A percentile compares a stretch with the other conserved stretches of the same genome.
These are phyloP conservation scores for Amazona ochrocephala DNA, from an alignment of 2,797 vertebrate genomes.

Conservation along the genomic window DNA sequence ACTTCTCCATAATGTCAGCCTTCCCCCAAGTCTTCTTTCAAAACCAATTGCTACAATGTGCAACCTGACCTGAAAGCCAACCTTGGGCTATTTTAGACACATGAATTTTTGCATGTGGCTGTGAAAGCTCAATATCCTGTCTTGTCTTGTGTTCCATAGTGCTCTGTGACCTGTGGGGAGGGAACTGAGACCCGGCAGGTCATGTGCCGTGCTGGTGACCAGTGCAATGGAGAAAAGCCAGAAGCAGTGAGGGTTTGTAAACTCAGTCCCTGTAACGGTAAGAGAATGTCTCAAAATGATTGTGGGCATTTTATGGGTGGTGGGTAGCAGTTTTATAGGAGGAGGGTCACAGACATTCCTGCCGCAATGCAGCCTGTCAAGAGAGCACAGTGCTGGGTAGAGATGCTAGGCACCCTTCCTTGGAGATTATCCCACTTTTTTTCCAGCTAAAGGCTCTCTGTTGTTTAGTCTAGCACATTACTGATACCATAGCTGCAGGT, in stretches of 20 bases:
- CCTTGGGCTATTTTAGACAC: not conserved
- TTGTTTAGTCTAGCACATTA: not conserved
- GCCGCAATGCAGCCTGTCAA: not conserved
- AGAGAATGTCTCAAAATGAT: not conserved
- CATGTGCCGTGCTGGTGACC: constrained; percentile 86
- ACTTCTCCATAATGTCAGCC: fast-evolving
- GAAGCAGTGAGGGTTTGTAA: constrained; percentile 82
- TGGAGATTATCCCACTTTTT: not conserved
- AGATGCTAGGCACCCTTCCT: not conserved
- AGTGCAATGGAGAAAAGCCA: constrained; percentile 87
- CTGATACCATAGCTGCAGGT: fast-evolving
- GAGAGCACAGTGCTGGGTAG: fast-evolving
- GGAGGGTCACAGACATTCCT: not conserved
- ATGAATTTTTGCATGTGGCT: fast-evolving
- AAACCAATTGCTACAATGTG: not conserved
- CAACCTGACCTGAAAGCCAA: not conserved
- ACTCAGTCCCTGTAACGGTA: constrained; percentile 87
- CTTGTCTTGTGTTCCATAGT: constrained; percentile 73
- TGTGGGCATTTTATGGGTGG: not conserved
- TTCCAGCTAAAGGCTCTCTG: not conserved
- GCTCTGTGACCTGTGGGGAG: constrained; percentile 93
- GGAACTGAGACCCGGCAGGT: constrained; percentile 87
- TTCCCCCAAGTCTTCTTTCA: not conserved
- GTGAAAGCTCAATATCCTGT: not conserved
- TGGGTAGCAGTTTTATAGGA: not conserved